Evolutionary conservation across 2,113 vertebrate species (phyloP).

Genomic region (Naja naja): DNA sequence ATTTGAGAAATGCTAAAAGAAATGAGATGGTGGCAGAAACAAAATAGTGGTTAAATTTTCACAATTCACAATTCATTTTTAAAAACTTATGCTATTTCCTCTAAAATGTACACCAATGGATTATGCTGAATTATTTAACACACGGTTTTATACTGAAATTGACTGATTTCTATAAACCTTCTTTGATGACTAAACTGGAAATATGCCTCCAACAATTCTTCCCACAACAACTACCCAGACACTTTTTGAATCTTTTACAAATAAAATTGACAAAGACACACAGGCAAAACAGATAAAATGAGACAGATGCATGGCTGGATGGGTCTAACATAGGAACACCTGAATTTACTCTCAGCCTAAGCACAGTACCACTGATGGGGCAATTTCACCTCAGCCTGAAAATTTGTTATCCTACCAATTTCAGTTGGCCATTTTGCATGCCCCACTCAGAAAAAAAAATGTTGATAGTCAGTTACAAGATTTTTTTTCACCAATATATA

Average conservation of each 20-base stretch:
- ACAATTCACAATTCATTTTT: neutral
- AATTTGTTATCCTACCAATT: neutral
- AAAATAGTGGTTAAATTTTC: neutral
- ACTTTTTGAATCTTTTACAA: neutral
- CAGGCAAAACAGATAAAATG: neutral
- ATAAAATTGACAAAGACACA: neutral
- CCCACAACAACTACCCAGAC: neutral
- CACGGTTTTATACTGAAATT: neutral
- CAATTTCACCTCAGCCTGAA: neutral
- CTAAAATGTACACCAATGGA: neutral
- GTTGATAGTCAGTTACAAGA: neutral
- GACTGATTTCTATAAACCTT: neutral
- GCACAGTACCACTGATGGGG: neutral
- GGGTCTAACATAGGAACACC: neutral
- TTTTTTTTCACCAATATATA: neutral
- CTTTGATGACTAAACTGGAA: neutral
- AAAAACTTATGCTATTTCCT: neutral
- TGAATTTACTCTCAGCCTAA: neutral
- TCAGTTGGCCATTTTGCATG: neutral
- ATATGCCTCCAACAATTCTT: neutral
- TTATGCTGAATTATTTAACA: neutral
- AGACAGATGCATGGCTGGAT: neutral
- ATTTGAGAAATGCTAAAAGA: neutral
- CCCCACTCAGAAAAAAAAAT: neutral
- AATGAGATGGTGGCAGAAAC: neutral